Conservation (phyloP, 2,113 vertebrate genomes). For the Mirounga angustirostris region DNA sequence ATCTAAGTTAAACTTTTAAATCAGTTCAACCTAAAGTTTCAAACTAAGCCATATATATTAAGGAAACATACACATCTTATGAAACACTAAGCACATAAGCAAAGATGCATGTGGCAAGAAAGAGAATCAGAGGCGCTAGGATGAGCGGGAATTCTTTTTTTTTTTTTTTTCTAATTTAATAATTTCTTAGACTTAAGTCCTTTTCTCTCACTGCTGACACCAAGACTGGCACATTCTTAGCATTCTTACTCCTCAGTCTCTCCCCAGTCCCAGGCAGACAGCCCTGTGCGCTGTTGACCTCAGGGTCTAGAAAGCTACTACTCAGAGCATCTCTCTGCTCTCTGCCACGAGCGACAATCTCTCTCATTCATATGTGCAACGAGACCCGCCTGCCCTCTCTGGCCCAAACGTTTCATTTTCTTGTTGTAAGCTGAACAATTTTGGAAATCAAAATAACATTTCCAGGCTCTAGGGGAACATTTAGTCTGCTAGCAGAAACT, state of each 20-base stretch:
- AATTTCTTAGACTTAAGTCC: neutral
- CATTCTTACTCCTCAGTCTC: neutral
- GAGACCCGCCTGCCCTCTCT: neutral
- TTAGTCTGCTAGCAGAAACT: neutral
- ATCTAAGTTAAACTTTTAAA: neutral
- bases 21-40: neutral
- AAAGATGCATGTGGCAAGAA: fast-evolving
- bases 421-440: neutral
- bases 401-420: neutral
- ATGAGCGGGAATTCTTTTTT: neutral
- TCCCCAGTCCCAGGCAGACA: neutral
- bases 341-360: neutral
- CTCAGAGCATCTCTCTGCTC: neutral
- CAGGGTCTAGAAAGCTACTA: neutral
- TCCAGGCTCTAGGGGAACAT: neutral
- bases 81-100: neutral
- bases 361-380: neutral
- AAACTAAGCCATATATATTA: neutral
- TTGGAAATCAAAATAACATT: conserved; percentile 53
- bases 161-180: neutral
- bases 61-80: neutral
- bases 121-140: neutral
- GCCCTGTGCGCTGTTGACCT: neutral
- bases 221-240: neutral
- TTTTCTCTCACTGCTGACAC: neutral